phyloP scores from a whole-genome alignment of 2,888 invertebrate species.

The Rotaria magnacalcarata region DNA sequence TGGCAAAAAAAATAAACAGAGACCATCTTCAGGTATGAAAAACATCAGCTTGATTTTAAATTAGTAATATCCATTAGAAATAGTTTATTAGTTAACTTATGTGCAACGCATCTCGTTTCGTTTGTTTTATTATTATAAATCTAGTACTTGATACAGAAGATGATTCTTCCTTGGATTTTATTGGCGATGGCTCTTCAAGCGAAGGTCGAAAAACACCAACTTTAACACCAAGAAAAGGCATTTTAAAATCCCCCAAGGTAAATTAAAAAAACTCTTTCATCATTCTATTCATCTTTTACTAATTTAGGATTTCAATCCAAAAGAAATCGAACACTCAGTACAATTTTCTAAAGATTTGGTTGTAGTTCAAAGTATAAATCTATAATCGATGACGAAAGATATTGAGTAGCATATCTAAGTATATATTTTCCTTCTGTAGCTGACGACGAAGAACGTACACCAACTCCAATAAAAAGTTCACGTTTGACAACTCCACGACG shows the following conservation, averaged over 20 bases:
- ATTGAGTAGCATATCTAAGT: background rate
- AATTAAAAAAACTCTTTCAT: background rate
- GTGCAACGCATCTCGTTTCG: background rate
- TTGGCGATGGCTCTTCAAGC: background rate
- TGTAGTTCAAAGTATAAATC: background rate
- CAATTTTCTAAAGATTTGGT: background rate
- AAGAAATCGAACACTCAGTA: background rate
- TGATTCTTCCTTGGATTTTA: background rate
- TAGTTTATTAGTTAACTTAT: too few species aligned
- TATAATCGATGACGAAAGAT: background rate
- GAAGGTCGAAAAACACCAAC: slow-evolving; percentile 7
- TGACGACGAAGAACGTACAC: background rate
- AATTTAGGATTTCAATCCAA: background rate
- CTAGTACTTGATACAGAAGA: background rate
- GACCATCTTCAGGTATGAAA: background rate
- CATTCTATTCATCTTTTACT: background rate
- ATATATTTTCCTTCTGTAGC: background rate
- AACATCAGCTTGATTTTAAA: too few species aligned
- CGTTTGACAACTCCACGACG: background rate
- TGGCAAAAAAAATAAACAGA: background rate
- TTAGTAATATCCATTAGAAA: too few species aligned
- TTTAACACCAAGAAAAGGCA: background rate
- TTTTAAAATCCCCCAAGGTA: slow-evolving; percentile 1
- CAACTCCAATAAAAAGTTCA: background rate
- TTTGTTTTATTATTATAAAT: background rate